phyloP scores from a whole-genome alignment of 2,797 vertebrate genomes.

The Dromococcyx pavoninus region DNA sequence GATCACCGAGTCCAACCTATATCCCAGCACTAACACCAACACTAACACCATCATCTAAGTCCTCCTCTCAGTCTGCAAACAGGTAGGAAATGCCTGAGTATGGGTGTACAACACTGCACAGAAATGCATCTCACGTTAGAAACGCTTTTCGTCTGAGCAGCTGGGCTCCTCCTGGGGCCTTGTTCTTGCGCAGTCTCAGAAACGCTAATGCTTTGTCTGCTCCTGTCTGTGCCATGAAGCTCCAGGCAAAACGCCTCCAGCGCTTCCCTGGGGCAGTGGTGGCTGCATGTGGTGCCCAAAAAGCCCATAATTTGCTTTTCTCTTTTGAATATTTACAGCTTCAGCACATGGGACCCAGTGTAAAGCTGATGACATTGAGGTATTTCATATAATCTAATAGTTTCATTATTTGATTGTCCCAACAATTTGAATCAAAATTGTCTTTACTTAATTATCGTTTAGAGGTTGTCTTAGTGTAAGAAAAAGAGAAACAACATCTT shows the following conservation, averaged over 20 bases:
- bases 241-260: neutral
- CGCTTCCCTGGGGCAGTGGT: neutral
- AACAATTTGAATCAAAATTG: neutral
- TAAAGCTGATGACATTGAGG: neutral
- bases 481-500: neutral
- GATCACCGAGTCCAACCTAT: no score
- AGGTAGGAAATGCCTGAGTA: rapidly evolving
- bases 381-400: neutral
- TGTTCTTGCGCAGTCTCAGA: neutral
- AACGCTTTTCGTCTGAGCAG: neutral
- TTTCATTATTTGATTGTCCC: neutral
- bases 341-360: neutral
- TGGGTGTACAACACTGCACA: neutral
- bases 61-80: neutral
- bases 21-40: no score
- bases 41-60: no score
- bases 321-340: neutral
- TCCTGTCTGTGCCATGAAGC: neutral
- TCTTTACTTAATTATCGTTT: neutral
- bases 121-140: neutral
- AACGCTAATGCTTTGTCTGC: neutral
- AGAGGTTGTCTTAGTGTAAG: neutral
- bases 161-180: neutral
- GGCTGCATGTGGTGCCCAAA: neutral
- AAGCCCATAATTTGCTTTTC: neutral